Evolutionary conservation across 2,888 invertebrate genomes (phyloP), one percentile per base, ranked within the genome.

Genomic region (Bembecia ichneumoniformis): DNA sequence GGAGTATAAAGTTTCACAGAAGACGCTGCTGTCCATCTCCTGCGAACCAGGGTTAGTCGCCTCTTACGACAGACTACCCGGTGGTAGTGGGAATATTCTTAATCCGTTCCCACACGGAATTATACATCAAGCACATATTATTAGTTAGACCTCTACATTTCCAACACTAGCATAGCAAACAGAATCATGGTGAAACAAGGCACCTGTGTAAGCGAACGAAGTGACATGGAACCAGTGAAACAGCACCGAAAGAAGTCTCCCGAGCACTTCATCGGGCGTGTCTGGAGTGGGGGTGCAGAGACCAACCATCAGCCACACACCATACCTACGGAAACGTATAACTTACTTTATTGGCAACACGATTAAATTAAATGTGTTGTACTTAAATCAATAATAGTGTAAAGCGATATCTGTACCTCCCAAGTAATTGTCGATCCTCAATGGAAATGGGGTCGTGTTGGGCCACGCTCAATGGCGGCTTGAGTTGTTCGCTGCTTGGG

Each of bases 181-280:
- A 36, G 13, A 36, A 40, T 1, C 5, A 40, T 40, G 2, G 9
- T 15, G 11, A 15, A 44, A 3, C 16, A 16, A 10, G 15, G 13
- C 81, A 96, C 96, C 96, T 81, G 98, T 97, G 69, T 96, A 97
- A 7, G 98, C 93, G 77, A 96, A 97, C 1, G 98, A 97, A 13
- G 99, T 99, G 64, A 97, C 95, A 82, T 99, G 96, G 88, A 99
- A 99, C 99, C 99, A 99, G 78, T 99, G 98, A 82, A 99, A 99
- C 56, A 99, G 90, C 90, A 98, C 98, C 34, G 97, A 96, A 47
- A 99, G 89, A 62, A 99, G 90, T 54, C 98, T 90, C 5, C 98
- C 98, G 48, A 99, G 88, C 49, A 93, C 90, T 77, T 94, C 94
- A 52, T 91, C 89, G 0, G 93, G 93, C 0, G 94, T 93, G 65